Evolutionary conservation across 2,797 vertebrate genomes (phyloP).

Genomic region (Carduelis carduelis): DNA sequence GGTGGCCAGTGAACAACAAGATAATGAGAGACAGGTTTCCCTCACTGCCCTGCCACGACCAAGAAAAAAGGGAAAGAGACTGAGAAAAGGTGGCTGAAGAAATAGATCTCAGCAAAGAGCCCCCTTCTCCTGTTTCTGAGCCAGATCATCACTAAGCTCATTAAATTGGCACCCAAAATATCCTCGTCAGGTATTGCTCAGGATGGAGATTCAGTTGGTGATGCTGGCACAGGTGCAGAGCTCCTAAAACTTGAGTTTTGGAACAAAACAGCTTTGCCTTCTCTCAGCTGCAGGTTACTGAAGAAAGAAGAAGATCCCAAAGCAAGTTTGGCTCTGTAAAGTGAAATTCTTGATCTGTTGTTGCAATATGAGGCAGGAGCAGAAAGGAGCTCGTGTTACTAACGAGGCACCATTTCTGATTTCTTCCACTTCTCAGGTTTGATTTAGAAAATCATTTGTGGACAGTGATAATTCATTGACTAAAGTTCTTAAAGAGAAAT

Average conservation of each 20-base stretch:
- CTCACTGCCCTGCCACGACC: not conserved
- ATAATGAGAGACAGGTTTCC: slow-evolving; percentile 69
- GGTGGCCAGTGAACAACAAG: slow-evolving; percentile 55
- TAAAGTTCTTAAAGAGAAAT: slow-evolving; percentile 43
- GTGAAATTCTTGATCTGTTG: not conserved
- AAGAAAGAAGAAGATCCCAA: not conserved
- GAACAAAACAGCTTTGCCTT: not conserved
- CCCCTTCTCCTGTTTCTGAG: not conserved
- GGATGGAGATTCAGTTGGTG: not conserved
- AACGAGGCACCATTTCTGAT: not conserved
- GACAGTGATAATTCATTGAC: not conserved
- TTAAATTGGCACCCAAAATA: not conserved
- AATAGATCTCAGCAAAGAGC: slow-evolving; percentile 12
- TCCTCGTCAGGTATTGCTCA: not conserved
- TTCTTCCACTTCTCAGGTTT: slow-evolving; percentile 25
- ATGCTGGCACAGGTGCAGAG: not conserved
- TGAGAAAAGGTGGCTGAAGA: slow-evolving; percentile 33
- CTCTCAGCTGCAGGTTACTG: not conserved
- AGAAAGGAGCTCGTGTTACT: not conserved
- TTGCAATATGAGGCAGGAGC: not conserved
- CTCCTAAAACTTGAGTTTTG: not conserved
- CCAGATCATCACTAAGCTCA: not conserved
- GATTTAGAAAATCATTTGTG: slow-evolving; percentile 27
- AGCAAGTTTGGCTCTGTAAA: not conserved
- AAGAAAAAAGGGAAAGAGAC: not conserved